Percentiles rank a stretch among this genome's conserved stretches.
phyloP scores from a whole-genome alignment of 2,113 vertebrate species.

The Perca flavescens region DNA sequence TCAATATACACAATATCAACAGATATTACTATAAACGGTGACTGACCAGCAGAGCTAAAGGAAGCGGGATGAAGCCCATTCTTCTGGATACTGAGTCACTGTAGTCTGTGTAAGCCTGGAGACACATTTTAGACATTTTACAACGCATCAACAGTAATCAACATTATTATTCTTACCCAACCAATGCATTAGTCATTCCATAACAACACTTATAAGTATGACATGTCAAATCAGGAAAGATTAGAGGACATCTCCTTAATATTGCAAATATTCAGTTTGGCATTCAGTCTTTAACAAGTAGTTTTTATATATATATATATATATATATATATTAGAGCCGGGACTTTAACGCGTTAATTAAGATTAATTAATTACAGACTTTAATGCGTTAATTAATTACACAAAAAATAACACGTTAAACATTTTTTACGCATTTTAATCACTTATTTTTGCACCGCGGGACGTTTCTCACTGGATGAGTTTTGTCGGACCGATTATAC shows the following conservation, averaged over 20 bases:
- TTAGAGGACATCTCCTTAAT: background rate
- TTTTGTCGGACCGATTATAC: too few species aligned
- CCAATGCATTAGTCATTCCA: background rate
- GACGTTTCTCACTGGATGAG: too few species aligned
- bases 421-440: too few species aligned
- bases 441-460: too few species aligned
- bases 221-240: background rate
- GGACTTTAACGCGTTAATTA: too few species aligned
- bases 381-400: too few species aligned
- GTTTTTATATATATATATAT: background rate
- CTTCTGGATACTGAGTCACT: slow-evolving; percentile 97
- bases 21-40: background rate
- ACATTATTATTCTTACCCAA: background rate
- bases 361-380: too few species aligned
- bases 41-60: slow-evolving; percentile 96
- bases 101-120: slow-evolving; percentile 98
- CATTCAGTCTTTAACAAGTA: background rate
- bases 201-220: background rate
- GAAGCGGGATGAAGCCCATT: slow-evolving; percentile 99
- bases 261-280: background rate
- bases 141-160: slow-evolving; percentile 6
- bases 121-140: slow-evolving; percentile 42
- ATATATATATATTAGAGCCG: too few species aligned
- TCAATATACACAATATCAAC: background rate
- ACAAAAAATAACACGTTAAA: too few species aligned